Percentiles rank a stretch among this genome's conserved stretches.
These are phyloP conservation scores for Hyposmocoma kahamanoa DNA, from an alignment of 1,140 invertebrate species.

Conservation along the genomic window DNA sequence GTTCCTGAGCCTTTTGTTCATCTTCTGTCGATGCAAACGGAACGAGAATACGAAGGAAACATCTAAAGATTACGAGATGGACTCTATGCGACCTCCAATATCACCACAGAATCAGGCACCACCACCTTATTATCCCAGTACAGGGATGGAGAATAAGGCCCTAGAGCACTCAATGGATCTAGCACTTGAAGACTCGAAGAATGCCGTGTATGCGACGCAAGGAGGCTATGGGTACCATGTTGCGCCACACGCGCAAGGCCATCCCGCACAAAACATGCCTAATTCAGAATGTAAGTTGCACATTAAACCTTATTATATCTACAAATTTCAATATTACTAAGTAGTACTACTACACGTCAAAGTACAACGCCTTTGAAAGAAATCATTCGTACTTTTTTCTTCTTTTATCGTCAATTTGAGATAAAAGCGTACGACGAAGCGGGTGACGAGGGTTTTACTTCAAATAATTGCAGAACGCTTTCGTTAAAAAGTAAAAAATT, in stretches of 20 bases:
- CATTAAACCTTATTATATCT: too few species aligned
- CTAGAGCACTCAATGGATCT: conserved; percentile 90
- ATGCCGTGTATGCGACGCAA: conserved; percentile 84
- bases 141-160: conserved; percentile 93
- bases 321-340: too few species aligned
- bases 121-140: conserved; percentile 87
- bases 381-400: background rate
- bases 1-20: conserved; percentile 83
- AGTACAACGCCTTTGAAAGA: background rate
- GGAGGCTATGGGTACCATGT: conserved; percentile 89
- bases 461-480: too few species aligned
- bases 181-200: conserved; percentile 86
- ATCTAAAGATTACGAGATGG: conserved; percentile 93
- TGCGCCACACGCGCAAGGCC: conserved; percentile 55
- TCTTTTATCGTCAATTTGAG: background rate
- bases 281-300: conserved; percentile 86
- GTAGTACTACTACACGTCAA: too few species aligned
- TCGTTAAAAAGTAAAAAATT: background rate
- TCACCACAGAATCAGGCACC: conserved; percentile 86
- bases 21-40: conserved; percentile 90
- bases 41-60: conserved; percentile 86
- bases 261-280: conserved; percentile 76
- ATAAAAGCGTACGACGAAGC: background rate
- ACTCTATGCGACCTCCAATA: conserved; percentile 85
- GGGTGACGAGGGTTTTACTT: background rate